Evolutionary conservation across 2,888 invertebrate genomes (phyloP).

Genomic region (Acronicta aceris): DNA sequence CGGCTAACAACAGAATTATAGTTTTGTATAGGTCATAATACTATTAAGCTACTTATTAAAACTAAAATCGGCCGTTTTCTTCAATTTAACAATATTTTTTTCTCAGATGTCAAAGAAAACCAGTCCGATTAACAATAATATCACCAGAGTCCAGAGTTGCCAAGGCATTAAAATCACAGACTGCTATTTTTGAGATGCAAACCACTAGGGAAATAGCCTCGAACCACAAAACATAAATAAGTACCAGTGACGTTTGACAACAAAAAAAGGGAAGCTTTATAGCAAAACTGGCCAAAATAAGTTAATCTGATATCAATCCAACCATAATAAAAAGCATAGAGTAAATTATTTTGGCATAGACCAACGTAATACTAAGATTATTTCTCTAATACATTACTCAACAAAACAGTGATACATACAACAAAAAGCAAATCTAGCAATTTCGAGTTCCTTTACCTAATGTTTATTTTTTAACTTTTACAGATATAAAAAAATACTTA

Average conservation of each 20-base stretch:
- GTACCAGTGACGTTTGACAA: constrained; percentile 48
- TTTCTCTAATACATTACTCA: constrained; percentile 62
- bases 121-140: constrained; percentile 68
- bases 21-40: constrained; percentile 48
- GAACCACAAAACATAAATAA: constrained; percentile 59
- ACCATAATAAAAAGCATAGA: constrained; percentile 57
- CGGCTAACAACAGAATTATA: constrained; percentile 59
- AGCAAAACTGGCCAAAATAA: background rate
- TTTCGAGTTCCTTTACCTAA: constrained; percentile 67
- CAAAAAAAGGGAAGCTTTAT: constrained; percentile 17
- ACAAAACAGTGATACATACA: constrained; percentile 61
- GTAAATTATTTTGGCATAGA: constrained; percentile 60
- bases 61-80: constrained; percentile 64
- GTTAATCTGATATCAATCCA: constrained; percentile 29
- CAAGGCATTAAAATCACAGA: constrained; percentile 84
- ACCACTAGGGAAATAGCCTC: constrained; percentile 37
- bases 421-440: constrained; percentile 73
- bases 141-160: constrained; percentile 75
- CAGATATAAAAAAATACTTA: constrained; percentile 83
- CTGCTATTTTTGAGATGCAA: constrained; percentile 72
- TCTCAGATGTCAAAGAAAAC: constrained; percentile 63
- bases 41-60: constrained; percentile 52
- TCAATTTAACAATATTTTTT: constrained; percentile 52
- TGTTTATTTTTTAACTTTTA: constrained; percentile 71
- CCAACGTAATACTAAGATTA: constrained; percentile 63